These are phyloP conservation scores for Campylorhamphus procurvoides DNA, from an alignment of 2,113 vertebrate species.

Conservation along the genomic window DNA sequence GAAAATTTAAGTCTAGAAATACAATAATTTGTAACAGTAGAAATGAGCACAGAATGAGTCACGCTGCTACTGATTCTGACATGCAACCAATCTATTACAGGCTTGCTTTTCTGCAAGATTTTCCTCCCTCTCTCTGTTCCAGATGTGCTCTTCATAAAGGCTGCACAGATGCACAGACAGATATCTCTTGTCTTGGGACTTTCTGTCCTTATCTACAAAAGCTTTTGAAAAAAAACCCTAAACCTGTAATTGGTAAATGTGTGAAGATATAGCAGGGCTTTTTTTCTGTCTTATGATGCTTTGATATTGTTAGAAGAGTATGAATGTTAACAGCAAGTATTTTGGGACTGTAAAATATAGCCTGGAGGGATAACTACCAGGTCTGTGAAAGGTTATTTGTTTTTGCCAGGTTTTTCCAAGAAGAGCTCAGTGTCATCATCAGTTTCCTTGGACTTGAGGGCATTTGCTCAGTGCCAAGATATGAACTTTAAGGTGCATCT, in stretches of 20 bases:
- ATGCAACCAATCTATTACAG: not conserved
- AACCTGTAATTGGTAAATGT: not conserved
- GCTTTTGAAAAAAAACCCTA: not conserved
- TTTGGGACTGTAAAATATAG: not conserved
- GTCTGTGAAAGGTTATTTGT: not conserved
- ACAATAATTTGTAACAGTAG: not conserved
- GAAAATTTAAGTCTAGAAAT: slow-evolving; percentile 33
- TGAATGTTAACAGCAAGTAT: not conserved
- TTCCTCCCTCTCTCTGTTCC: not conserved
- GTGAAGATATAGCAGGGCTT: not conserved
- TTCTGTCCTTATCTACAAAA: not conserved
- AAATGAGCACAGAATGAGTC: not conserved
- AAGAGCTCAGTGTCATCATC: not conserved
- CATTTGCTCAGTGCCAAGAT: not conserved
- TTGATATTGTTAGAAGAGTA: not conserved
- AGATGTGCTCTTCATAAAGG: not conserved
- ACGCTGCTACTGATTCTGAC: not conserved
- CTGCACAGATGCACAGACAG: not conserved
- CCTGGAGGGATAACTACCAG: not conserved
- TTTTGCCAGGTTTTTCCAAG: not conserved
- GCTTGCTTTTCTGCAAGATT: not conserved
- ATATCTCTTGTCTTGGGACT: not conserved
- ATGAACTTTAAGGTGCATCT: not conserved
- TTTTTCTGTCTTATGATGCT: not conserved
- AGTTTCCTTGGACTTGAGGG: not conserved